Base-by-base conservation (phyloP, 2,113 vertebrate genomes). In the Okapia johnstoni region DNA sequence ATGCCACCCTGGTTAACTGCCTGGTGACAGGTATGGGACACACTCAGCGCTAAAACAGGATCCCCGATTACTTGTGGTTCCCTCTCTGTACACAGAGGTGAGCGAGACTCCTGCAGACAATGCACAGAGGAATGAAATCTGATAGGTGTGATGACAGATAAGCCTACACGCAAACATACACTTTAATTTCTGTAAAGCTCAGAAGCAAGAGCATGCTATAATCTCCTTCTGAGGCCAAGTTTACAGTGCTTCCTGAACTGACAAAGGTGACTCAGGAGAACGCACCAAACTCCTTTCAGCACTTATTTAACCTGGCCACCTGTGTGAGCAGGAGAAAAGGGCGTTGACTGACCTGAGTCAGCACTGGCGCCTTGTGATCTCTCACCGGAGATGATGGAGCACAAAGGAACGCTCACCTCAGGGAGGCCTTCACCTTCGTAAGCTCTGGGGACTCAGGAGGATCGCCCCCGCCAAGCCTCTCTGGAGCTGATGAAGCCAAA, bases 151-250 rank as follows among this genome's bases (percentile, higher is more conserved):
- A 84, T 85, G 96, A 94, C 61, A 91, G 97, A 79, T 48, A 90
- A 95, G 81, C 77, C 94, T 81, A 90, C 90, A 85, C 25, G 2
- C 1, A 48, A 19, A 43, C 17, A 92, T 16, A 93, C 36, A 61
- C 83, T 94, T 90, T 36, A 90, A 90, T 94, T 96, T 97, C 96
- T 84, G 28, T 85, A 83, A 96, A 93, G 90, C 85, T 88, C 36
- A 48, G 70, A 26, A 97, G 97, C 94, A 96, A 95, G 96, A 85
- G 90, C 66, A 80, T 36, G 93, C 90, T 90, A 40, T 92, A 48
- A 93, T 92, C 46, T 52, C 73, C 92, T 88, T 85, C 61, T 54
- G 48, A 86, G 70, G 92, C 83, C 52, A 90, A 85, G 92, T 89
- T 98, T 85, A 88, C 63, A 79, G 30, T 52, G 66, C 30, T 40